These are phyloP conservation scores for Tachystola acroxantha DNA, from an alignment of 2,888 invertebrate species.

Conservation along the genomic window DNA sequence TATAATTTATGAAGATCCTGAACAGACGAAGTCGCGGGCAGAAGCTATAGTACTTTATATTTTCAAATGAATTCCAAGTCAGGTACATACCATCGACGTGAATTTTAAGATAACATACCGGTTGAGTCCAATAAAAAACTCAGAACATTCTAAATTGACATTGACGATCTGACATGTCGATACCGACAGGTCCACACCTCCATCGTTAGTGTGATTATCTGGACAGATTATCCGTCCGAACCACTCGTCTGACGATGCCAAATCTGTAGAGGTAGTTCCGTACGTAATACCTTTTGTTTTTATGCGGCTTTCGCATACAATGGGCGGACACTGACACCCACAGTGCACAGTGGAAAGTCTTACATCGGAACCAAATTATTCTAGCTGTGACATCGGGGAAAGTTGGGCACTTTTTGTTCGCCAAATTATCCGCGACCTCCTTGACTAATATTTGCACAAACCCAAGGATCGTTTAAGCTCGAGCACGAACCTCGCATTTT, in stretches of 20 bases:
- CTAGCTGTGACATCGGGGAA: slow-evolving; percentile 48
- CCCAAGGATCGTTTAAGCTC: slow-evolving; percentile 16
- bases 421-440: slow-evolving; percentile 34
- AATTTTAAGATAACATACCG: background rate
- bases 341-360: slow-evolving; percentile 49
- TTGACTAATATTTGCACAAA: slow-evolving; percentile 43
- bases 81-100: background rate
- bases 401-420: slow-evolving; percentile 53
- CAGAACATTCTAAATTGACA: background rate
- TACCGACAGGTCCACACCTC: slow-evolving; percentile 9
- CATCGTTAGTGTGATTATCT: slow-evolving; percentile 9
- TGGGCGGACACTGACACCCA: slow-evolving; percentile 53
- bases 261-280: slow-evolving; percentile 14
- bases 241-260: background rate
- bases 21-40: too few species aligned
- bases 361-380: slow-evolving; percentile 37
- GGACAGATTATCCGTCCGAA: slow-evolving; percentile 1
- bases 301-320: slow-evolving; percentile 65
- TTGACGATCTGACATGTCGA: background rate
- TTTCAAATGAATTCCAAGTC: background rate
- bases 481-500: slow-evolving; percentile 10
- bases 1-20: too few species aligned
- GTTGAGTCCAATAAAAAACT: background rate
- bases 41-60: too few species aligned
- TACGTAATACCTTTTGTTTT: slow-evolving; percentile 52